A percentile compares a stretch with the other conserved stretches of the same genome.
Conservation (phyloP, 2,797 vertebrate species). For the Stomatorhinus walkeri region DNA sequence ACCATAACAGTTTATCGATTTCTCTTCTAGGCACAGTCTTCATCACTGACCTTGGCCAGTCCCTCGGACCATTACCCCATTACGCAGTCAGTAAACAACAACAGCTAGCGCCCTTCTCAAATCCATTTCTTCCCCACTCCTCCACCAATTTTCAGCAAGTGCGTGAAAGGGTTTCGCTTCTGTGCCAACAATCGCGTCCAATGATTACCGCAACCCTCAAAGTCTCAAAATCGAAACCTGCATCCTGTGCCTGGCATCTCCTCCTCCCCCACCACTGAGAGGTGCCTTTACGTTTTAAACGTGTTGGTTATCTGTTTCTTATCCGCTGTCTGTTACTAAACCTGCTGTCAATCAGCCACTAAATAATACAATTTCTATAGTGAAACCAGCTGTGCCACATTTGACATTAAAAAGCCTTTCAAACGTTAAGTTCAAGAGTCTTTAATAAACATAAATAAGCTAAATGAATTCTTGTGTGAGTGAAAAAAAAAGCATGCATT, state of each 20-base stretch:
- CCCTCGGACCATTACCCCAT: conserved; percentile 5
- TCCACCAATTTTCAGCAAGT: neutral
- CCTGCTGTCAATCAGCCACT: neutral
- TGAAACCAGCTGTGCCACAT: neutral
- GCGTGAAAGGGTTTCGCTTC: neutral
- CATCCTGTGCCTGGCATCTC: neutral
- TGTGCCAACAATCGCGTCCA: neutral
- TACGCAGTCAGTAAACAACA: neutral
- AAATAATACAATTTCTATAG: neutral
- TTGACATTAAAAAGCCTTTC: neutral
- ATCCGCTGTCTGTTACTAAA: neutral
- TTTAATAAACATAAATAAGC: neutral
- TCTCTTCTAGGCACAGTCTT: neutral
- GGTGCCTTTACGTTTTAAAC: neutral
- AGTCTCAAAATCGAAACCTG: neutral
- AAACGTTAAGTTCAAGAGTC: neutral
- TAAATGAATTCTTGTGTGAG: neutral
- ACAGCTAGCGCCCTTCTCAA: neutral
- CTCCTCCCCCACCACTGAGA: neutral
- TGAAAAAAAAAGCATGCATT: neutral
- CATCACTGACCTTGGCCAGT: neutral
- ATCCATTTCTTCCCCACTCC: neutral
- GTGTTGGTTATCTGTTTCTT: neutral
- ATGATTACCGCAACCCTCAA: neutral
- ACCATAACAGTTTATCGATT: neutral